Evolutionary conservation across 2,888 invertebrate species (phyloP), one percentile per base, ranked within the genome.

Genomic region (Neoascia interrupta): DNA sequence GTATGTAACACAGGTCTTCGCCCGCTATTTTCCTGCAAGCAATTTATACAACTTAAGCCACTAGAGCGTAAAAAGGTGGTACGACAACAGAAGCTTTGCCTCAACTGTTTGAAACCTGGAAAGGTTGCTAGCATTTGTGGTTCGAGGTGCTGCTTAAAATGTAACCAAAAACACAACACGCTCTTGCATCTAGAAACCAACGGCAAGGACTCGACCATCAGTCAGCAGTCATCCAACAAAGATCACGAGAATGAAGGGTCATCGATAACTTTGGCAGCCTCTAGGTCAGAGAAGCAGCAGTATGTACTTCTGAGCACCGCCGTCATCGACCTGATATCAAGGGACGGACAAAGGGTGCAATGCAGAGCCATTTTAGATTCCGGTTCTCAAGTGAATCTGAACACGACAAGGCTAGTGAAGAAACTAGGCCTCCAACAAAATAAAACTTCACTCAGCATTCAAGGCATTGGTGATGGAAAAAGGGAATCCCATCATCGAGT

Each of bases 331-430:
- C 18, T 56, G 47, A 28, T 47, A 3, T 18, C 28, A 8, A 18
- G 3, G 19, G 37, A 68, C 23, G 58, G 58, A 13, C 28, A 39
- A 10, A 37, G 23, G 26, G 0, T 34, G 21, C 2, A 31, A 54
- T 53, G 41, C 16, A 43, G 53, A 53, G 16, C 43, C 26, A 34
- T 58, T 13, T 15, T 60, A 4, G 53, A 61, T 49, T 60, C 51
- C 3, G 51, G 61, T 5, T 61, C 45, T 26, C 54, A 63, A 16
- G 34, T 70, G 1, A 70, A 70, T 13, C 28, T 70, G 41, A 53
- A 53, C 3, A 63, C 43, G 16, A 13, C 15, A 26, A 49, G 13
- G 34, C 13, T 63, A 6, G 18, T 34, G 23, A 60, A 36, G 15
- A 34, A 41, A 69, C 28, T 60, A 39, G 39, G 34, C 8, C 61